These are phyloP conservation scores for Euplagia quadripunctaria DNA, from an alignment of 2,888 invertebrate genomes.

Conservation along the genomic window DNA sequence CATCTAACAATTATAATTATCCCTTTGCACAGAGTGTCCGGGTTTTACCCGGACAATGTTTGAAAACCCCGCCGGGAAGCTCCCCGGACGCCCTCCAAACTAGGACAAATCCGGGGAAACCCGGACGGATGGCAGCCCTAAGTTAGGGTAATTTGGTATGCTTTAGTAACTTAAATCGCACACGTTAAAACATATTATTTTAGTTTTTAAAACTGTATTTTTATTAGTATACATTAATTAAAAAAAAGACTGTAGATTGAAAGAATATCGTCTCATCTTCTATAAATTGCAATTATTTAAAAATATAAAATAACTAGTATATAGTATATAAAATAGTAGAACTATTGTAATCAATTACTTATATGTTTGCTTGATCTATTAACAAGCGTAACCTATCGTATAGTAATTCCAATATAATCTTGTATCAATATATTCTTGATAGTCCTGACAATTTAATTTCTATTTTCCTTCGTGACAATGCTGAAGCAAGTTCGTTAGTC, in stretches of 20 bases:
- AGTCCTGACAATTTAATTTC: conserved; percentile 22
- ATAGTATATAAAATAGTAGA: too few relatives aligned
- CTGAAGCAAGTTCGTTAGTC: conserved; percentile 35
- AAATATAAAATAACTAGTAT: neutral
- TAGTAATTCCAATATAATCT: neutral
- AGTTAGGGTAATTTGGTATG: neutral
- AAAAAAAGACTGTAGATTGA: neutral
- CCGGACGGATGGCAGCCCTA: too few relatives aligned
- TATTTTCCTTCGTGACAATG: conserved; percentile 37
- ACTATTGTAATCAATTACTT: too few relatives aligned
- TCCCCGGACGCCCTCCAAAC: too few relatives aligned
- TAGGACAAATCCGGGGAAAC: too few relatives aligned
- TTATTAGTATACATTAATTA: too few relatives aligned
- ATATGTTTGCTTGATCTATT: neutral
- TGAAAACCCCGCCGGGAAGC: too few relatives aligned
- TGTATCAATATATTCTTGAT: neutral
- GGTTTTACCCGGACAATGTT: too few relatives aligned
- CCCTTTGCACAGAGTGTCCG: too few relatives aligned
- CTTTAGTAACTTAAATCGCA: neutral
- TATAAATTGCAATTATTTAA: neutral
- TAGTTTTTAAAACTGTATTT: neutral
- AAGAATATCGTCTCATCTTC: neutral
- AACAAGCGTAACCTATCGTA: neutral
- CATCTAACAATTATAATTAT: too few relatives aligned
- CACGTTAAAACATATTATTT: neutral